Conservation (phyloP, 2,888 invertebrate species). For the Cephus runcator region DNA sequence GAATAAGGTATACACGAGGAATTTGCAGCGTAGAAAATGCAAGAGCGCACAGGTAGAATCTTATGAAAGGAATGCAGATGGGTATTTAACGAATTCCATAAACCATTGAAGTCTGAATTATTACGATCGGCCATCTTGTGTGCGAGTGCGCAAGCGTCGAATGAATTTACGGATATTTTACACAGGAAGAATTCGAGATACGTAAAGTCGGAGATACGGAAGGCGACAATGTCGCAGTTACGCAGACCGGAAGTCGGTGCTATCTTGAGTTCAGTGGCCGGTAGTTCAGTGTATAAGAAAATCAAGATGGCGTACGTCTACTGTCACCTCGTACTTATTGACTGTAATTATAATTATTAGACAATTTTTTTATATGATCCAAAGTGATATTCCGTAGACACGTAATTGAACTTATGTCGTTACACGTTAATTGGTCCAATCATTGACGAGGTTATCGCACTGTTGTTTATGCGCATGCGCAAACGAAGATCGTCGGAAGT, state of each 20-base stretch:
- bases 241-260: conserved; percentile 44
- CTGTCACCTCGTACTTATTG: background rate
- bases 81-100: background rate
- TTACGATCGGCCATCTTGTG: background rate
- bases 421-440: no score
- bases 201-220: background rate
- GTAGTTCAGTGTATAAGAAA: conserved; percentile 25
- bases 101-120: background rate
- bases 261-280: conserved; percentile 42
- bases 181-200: background rate
- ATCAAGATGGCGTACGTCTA: background rate
- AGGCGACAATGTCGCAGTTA: conserved; percentile 31
- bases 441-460: no score
- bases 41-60: background rate
- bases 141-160: background rate
- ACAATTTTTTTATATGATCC: background rate
- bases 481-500: no score
- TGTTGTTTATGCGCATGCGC: no score
- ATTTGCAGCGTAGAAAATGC: background rate
- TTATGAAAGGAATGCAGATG: background rate
- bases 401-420: background rate
- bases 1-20: background rate
- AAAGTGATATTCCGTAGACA: background rate
- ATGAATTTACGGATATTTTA: background rate
- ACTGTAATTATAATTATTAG: background rate